Conservation (phyloP, 64 coral and sea anemone species). For the Astreopora myriophthalma region DNA sequence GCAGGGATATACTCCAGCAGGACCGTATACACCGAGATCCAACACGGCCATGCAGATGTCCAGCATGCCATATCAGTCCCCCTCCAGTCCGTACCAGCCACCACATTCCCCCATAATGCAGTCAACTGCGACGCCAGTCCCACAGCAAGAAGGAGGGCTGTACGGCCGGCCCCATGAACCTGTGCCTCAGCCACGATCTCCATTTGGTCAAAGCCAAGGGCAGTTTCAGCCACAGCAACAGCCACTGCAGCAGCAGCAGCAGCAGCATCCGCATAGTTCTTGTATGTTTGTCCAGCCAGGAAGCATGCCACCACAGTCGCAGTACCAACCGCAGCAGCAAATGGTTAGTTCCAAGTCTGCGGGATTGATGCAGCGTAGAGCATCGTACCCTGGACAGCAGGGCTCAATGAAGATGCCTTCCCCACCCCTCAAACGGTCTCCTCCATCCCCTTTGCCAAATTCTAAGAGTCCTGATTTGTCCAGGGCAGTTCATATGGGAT, state of each 20-base stretch:
- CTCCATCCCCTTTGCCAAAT: constrained; percentile 33
- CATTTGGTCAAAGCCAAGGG: constrained; percentile 31
- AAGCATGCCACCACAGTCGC: neutral
- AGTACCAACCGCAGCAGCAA: constrained; percentile 44
- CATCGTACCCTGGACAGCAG: constrained; percentile 53
- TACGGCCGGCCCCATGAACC: constrained; percentile 6
- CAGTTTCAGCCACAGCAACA: constrained; percentile 16
- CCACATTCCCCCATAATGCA: constrained; percentile 5
- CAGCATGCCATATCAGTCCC: constrained; percentile 19
- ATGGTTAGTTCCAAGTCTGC: neutral
- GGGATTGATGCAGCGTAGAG: neutral
- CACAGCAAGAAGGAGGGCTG: constrained; percentile 29
- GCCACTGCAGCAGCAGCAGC: constrained; percentile 4
- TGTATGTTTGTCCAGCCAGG: constrained; percentile 72
- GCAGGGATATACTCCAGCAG: constrained; percentile 6
- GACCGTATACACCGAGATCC: constrained; percentile 44
- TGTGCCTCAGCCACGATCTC: constrained; percentile 35
- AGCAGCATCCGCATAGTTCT: constrained; percentile 29
- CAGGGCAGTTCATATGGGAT: neutral
- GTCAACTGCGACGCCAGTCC: constrained; percentile 29
- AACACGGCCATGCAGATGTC: constrained; percentile 14
- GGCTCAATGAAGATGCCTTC: constrained; percentile 20
- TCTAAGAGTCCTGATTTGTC: neutral
- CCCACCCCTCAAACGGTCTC: neutral
- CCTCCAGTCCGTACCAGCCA: constrained; percentile 38